Percentiles rank a stretch among this genome's conserved stretches.
Evolutionary conservation across 1,140 invertebrate species (phyloP).

Genomic region (Batillaria attramentaria): DNA sequence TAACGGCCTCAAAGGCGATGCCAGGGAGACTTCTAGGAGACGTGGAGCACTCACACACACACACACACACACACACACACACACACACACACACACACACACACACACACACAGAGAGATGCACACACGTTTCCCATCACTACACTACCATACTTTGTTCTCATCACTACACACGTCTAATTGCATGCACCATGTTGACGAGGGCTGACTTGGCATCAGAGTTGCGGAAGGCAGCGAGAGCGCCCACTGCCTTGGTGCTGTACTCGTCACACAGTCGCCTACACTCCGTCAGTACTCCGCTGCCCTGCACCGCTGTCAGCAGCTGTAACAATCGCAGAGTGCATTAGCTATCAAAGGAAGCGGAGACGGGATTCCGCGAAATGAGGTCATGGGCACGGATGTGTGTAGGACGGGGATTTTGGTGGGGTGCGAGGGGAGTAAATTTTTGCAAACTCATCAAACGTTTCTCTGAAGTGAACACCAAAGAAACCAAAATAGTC

Average conservation of each 20-base stretch:
- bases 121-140: neutral
- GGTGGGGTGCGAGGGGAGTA: too few species aligned
- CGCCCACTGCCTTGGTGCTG: conserved; percentile 81
- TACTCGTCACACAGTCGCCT: conserved; percentile 84
- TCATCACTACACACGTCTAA: conserved; percentile 33
- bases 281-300: conserved; percentile 82
- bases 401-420: too few species aligned
- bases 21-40: too few species aligned
- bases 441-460: too few species aligned
- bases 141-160: neutral
- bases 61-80: neutral
- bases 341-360: neutral
- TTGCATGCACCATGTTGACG: conserved; percentile 66
- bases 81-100: neutral
- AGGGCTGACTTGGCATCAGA: conserved; percentile 67
- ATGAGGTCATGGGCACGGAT: too few species aligned
- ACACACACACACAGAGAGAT: neutral
- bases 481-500: too few species aligned
- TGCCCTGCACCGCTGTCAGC: conserved; percentile 78
- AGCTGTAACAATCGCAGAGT: conserved; percentile 72
- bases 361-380: too few species aligned
- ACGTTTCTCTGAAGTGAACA: too few species aligned
- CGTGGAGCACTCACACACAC: neutral
- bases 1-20: too few species aligned
- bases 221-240: conserved; percentile 75